Evolutionary conservation across 2,888 invertebrate species (phyloP), one percentile per base, ranked within the genome.

Genomic region (Globia sparganii): DNA sequence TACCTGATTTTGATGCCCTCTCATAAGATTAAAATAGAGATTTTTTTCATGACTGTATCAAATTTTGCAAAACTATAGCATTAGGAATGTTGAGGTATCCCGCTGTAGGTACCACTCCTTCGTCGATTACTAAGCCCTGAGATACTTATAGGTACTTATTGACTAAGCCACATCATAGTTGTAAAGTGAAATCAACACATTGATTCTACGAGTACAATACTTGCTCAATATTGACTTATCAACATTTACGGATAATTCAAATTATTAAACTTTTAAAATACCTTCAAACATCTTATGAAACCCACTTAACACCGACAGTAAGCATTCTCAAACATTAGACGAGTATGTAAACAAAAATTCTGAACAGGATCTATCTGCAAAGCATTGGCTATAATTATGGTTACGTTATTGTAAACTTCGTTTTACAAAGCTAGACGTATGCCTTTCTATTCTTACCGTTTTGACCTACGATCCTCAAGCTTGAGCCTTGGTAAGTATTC

Each of bases 401-500:
- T 71, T 65, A 70, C 28, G 78, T 77, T 80, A 56, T 72, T 53
- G 53, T 77, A 65, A 72, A 61, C 53, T 65, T 61, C 28, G 59
- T 71, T 80, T 70, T 46, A 53, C 4, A 46, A 70, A 59, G 40
- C 56, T 61, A 15, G 59, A 61, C 67, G 43, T 67, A n/a, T 49
- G 43, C 64, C 59, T 84, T 80, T 67, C 65, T 72, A 85, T 81
- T 81, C 69, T 62, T 77, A 77, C 40, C 21, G 62, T 85, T 73
- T 77, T 85, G 64, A 67, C 85, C 68, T 78, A 72, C 74, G 78
- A 61, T 72, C 68, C 34, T 69, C 66, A 78, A 56, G 72, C 70
- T 59, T 68, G 71, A 65, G 65, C 78, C 78, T 84, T 84, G 86
- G 78, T 68, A 21, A 72, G 40, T 71, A 85, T 85, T 84, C 86